A percentile compares a stretch with the other conserved stretches of the same genome.
Evolutionary conservation across 2,113 vertebrate species (phyloP).

Genomic region (Odontophorus gujanensis): DNA sequence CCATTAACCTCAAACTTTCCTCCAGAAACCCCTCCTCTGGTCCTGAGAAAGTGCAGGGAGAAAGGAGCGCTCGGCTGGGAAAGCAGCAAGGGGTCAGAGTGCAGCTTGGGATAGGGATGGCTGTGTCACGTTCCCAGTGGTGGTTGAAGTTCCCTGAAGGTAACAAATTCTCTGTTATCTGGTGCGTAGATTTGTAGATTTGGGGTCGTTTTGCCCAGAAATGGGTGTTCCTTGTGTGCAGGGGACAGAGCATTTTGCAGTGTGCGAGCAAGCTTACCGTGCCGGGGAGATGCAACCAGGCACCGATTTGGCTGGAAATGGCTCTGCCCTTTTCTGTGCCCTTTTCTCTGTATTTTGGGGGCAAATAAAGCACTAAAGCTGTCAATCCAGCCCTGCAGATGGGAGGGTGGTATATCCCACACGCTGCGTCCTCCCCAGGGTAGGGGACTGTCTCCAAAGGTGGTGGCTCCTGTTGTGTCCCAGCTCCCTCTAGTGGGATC

Average conservation of each 20-base stretch:
- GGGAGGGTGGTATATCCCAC: accelerated
- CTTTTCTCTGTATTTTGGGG: neutral
- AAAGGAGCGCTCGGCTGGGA: neutral
- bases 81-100: neutral
- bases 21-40: neutral
- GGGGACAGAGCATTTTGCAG: neutral
- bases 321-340: neutral
- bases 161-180: neutral
- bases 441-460: neutral
- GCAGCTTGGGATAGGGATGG: neutral
- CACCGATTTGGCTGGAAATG: neutral
- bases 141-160: neutral
- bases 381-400: neutral
- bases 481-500: slow-evolving; percentile 67
- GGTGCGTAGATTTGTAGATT: neutral
- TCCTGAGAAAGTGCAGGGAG: neutral
- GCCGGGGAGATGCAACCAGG: neutral
- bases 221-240: neutral
- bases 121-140: neutral
- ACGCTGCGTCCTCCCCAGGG: neutral
- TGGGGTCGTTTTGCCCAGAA: neutral
- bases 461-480: slow-evolving; percentile 6
- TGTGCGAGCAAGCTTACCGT: accelerated
- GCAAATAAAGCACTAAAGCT: neutral
- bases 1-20: neutral